Base-by-base conservation (phyloP, 2,113 vertebrate genomes). In the Motacilla alba region DNA sequence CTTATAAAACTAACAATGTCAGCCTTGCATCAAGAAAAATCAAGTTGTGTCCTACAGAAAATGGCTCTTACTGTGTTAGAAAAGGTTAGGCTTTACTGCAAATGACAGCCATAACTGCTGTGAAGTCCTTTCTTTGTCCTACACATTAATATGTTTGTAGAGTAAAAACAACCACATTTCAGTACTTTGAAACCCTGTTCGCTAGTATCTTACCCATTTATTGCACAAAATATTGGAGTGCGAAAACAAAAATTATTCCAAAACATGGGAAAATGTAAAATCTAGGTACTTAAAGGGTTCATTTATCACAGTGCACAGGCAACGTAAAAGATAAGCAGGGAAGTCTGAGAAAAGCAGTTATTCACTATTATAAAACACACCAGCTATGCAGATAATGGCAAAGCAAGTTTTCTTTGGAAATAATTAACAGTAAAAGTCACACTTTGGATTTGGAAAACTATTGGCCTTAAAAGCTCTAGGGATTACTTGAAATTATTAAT, bases 11-110 rank as follows among this genome's bases (percentile, higher is more conserved):
- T 52, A 83, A 24, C 53, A 91, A 64, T 64, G 27, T 82, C 74
- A 92, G 52, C 13, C 6, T 79, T 70, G 27, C 62, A 81, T 94
- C 78, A 83, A 87, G 60, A 95, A 79, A 91, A 93, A 94, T 53
- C 46, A 82, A 8, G n/a, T 41, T 94, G 82, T 58, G 16, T 68
- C 49, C 52, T 68, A 76, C 24, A 89, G 37, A 49, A 92, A 89
- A 75, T 47, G 20, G 26, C 79, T 24, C 43, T 92, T 56, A n/a
- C 41, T 92, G 14, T 85, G 13, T 46, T 68, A 86, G 64, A 53
- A 94, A 92, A 93, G 46, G 49, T 77, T 90, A 82, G 9, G 30
- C 15, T 88, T 27, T 87, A 41, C 73, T 81, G 83, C n/a, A 83
- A 46, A 84, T 66, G 80, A 58, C 58, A 96, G 18, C 56, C 50